phyloP scores from a whole-genome alignment of 2,888 invertebrate genomes.

The Rhaphigaster nebulosa region DNA sequence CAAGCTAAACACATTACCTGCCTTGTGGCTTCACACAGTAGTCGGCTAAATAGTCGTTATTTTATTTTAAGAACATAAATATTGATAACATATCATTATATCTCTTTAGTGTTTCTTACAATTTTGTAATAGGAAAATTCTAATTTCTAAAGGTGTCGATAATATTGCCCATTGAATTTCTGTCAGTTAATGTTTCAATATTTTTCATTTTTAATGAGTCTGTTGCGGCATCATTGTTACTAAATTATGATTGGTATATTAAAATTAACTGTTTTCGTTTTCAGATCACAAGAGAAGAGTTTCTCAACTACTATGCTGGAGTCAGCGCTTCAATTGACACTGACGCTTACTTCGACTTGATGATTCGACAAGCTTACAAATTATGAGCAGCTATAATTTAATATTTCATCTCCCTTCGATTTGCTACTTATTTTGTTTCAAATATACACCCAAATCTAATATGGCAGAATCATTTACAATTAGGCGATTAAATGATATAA shows the following conservation, averaged over 20 bases:
- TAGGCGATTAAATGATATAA: neutral
- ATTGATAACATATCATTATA: too few relatives aligned
- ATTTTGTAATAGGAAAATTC: too few relatives aligned
- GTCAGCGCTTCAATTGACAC: conserved; percentile 95
- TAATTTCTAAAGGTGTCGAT: too few relatives aligned
- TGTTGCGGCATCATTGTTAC: too few relatives aligned
- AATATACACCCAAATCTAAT: neutral
- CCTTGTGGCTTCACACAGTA: too few relatives aligned
- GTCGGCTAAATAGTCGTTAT: too few relatives aligned
- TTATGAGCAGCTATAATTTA: conserved; percentile 73
- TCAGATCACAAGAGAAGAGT: conserved; percentile 93
- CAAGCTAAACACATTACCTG: too few relatives aligned
- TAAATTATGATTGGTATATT: neutral
- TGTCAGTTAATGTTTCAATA: too few relatives aligned
- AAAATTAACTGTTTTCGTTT: conserved; percentile 66
- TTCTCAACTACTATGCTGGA: conserved; percentile 92
- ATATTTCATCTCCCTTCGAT: neutral
- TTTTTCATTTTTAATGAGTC: neutral
- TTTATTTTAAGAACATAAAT: too few relatives aligned
- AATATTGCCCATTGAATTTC: too few relatives aligned
- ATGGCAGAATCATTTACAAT: neutral
- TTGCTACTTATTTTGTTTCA: neutral
- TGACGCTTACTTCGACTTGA: conserved; percentile 93
- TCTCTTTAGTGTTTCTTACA: too few relatives aligned
- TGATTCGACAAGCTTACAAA: conserved; percentile 94